Base-by-base conservation (phyloP, 2,113 vertebrate genomes). In the Pygoscelis adeliae region DNA sequence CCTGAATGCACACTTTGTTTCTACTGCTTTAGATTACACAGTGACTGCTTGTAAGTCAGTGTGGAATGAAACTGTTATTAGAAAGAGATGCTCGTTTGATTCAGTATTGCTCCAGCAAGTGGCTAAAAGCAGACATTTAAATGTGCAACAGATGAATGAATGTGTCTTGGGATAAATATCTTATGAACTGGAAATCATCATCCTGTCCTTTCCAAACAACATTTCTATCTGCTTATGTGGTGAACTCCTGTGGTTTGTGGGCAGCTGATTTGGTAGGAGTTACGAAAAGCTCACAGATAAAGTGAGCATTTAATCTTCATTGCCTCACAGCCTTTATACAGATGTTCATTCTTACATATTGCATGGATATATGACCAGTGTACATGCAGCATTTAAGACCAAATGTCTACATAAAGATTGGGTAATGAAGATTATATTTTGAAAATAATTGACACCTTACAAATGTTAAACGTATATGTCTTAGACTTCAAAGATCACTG, bases 91-190 rank as follows among this genome's bases (percentile, higher is more conserved):
- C 81, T 94, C 44, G 69, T 93, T 83, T 91, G 77, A 93, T 94
- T 87, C 83, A 71, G 62, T 50, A 80, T 94, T 82, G 70, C 78
- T 97, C 49, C 59, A 94, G 74, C 81, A 96, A 97, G 87, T 94
- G 95, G 69, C 91, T 95, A 89, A 97, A 97, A 89, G 46, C 70
- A 95, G 93, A 90, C 77, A 70, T 89, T 97, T 91, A 95, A 95
- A 97, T 94, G 82, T 91, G 53, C 83, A 96, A 89, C 96, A 97
- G 94, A 96, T 97, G 95, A 97, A 96, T 93, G 84, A 95, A 93
- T 80, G 91, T 96, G 96, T 96, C 89, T 93, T 93, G 87, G 96
- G 93, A 97, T 96, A 95, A 96, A 94, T 95, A 93, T 69, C 91
- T 95, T 87, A 95, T 27, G 66, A 96, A 95, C 93, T 96, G 94